Conservation (phyloP, 2,888 invertebrate species). For the Hymenopus coronatus region DNA sequence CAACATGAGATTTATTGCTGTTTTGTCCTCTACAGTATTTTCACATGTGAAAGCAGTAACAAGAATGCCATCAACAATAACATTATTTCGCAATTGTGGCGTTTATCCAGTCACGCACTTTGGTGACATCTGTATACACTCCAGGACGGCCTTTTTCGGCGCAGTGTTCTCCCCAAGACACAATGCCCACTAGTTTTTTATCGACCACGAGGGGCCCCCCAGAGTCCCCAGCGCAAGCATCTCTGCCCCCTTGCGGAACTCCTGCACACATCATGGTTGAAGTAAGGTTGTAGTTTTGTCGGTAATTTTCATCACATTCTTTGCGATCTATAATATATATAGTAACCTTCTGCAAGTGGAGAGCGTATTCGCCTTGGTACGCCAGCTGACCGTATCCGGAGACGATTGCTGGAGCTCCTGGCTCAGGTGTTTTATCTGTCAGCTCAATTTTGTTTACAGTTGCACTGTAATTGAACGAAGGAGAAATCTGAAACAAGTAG, state of each 20-base stretch:
- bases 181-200: background rate
- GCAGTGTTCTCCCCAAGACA: slow-evolving; percentile 4
- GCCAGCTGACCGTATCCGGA: background rate
- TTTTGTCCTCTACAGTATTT: too few species aligned
- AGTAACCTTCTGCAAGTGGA: slow-evolving; percentile 39
- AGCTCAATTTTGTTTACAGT: too few species aligned
- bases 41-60: too few species aligned
- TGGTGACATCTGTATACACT: background rate
- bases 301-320: slow-evolving; percentile 38
- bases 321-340: slow-evolving; percentile 41
- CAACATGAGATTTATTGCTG: too few species aligned
- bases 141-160: background rate
- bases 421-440: background rate
- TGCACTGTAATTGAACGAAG: too few species aligned
- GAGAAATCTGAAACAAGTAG: too few species aligned
- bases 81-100: too few species aligned
- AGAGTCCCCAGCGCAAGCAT: slow-evolving; percentile 47
- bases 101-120: background rate
- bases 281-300: too few species aligned
- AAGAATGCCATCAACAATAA: too few species aligned
- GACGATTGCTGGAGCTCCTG: background rate
- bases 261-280: slow-evolving; percentile 56
- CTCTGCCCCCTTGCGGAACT: slow-evolving; percentile 46
- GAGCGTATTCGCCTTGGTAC: background rate
- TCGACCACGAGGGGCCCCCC: background rate